Evolutionary conservation across 2,888 invertebrate species (phyloP), one percentile per base, ranked within the genome.

Genomic region (Cheilosia scutellata): DNA sequence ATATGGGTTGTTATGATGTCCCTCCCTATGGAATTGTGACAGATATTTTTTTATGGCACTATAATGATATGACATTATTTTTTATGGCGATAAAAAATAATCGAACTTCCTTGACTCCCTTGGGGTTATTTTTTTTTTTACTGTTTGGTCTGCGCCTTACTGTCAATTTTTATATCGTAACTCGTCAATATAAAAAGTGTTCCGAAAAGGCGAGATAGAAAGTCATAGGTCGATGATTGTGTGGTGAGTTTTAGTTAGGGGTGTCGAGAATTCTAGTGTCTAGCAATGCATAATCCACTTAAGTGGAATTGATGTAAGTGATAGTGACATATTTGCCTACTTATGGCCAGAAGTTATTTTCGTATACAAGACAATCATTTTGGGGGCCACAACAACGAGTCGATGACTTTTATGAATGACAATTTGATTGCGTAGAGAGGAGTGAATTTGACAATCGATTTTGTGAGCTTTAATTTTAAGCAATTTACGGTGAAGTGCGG

Each of bases 301-400:
- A 82, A 82, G 82, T 76, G 55, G 71, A 70, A 82, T 72, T 90
- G 92, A 92, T 90, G 89, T 90, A 89, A 91, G 89, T 90, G 91
- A 89, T 91, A 89, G 89, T 91, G 91, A 91, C 91, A 91, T 88
- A 89, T 90, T 88, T 87, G 88, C 88, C 88, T 88, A 88, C 82
- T 82, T 84, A 86, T 53, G 62, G 65, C 49, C 75, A 77, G 79
- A 66, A 76, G 65, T 70, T 42, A 42, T 42, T 20, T n/a, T 47
- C 7, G 33, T 29, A 29, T 27, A 29, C 27, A 62, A 60, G 11
- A 4, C 4, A 27, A 47, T 16, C 47, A 42, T 47, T 60, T 16
- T 55, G 29, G 31, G 13, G 29, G 16, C 20, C 25, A 58, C 13
- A 37, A 29, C 13, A 20, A 40, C 42, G n/a, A 62, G 58, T 72